Percentiles rank a stretch among this genome's conserved stretches.
phyloP scores from a whole-genome alignment of 1,140 invertebrate genomes.

The Heliconius eleuchia region DNA sequence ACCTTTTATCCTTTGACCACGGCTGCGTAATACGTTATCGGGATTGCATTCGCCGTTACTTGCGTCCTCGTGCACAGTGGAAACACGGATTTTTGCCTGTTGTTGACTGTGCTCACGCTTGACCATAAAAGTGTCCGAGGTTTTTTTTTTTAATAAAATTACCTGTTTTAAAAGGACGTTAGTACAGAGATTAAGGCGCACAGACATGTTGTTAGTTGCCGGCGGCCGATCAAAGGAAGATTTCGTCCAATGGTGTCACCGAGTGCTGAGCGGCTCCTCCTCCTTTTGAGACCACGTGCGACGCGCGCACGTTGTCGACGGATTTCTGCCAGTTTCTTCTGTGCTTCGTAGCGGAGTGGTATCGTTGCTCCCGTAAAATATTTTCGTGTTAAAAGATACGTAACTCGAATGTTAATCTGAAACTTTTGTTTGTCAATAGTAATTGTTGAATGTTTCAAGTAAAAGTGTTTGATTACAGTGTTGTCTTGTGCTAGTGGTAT shows the following conservation, averaged over 20 bases:
- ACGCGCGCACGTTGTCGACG: conserved; percentile 63
- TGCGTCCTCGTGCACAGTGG: conserved; percentile 49
- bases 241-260: conserved; percentile 54
- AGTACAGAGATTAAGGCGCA: conserved; percentile 79
- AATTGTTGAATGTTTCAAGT: not conserved
- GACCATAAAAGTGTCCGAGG: conserved; percentile 49
- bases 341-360: conserved; percentile 40
- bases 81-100: conserved; percentile 30
- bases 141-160: conserved; percentile 77
- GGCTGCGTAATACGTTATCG: conserved; percentile 62
- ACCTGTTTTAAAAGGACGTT: conserved; percentile 80
- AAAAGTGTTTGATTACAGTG: not conserved
- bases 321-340: conserved; percentile 60
- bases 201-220: conserved; percentile 77
- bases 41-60: conserved; percentile 58
- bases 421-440: conserved; percentile 22
- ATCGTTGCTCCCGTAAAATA: conserved; percentile 19
- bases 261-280: conserved; percentile 54
- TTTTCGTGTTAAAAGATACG: conserved; percentile 42
- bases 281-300: conserved; percentile 67
- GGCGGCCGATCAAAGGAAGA: conserved; percentile 72
- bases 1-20: conserved; percentile 67
- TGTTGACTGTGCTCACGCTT: not conserved
- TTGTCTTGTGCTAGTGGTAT: conserved; percentile 29
- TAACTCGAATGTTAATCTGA: conserved; percentile 29